phyloP scores from a whole-genome alignment of 2,797 vertebrate genomes.

The Zalophus californianus region DNA sequence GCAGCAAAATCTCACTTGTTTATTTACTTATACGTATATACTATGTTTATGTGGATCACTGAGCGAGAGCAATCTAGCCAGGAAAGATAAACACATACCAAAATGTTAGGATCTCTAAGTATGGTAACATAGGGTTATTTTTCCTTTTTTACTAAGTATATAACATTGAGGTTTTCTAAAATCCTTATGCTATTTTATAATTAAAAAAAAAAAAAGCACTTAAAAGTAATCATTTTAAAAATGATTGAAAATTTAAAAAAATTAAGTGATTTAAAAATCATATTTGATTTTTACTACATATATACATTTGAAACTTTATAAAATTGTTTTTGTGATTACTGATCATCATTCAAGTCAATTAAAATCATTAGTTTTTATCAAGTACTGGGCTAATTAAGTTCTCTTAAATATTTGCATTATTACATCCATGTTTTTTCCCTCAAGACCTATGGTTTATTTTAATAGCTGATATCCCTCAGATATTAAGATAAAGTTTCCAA shows the following conservation, averaged over 20 bases:
- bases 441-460: not conserved
- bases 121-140: not conserved
- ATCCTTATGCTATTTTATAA: not conserved
- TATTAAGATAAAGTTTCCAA: not conserved
- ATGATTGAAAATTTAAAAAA: not conserved
- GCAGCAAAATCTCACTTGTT: not conserved
- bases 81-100: not conserved
- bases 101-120: not conserved
- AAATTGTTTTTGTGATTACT: not conserved
- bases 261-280: not conserved
- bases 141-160: not conserved
- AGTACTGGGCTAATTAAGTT: not conserved
- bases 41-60: fast-evolving
- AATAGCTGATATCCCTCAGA: slow-evolving; percentile 2
- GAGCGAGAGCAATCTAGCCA: not conserved
- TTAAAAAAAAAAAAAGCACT: not conserved
- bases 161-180: not conserved
- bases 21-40: not conserved
- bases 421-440: not conserved
- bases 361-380: not conserved
- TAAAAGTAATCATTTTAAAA: not conserved
- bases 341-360: not conserved
- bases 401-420: not conserved
- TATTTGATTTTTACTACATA: not conserved
- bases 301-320: not conserved